phyloP scores from a whole-genome alignment of 53 echinoderm and acorn worm genomes.

The Temnopleurus reevesii region DNA sequence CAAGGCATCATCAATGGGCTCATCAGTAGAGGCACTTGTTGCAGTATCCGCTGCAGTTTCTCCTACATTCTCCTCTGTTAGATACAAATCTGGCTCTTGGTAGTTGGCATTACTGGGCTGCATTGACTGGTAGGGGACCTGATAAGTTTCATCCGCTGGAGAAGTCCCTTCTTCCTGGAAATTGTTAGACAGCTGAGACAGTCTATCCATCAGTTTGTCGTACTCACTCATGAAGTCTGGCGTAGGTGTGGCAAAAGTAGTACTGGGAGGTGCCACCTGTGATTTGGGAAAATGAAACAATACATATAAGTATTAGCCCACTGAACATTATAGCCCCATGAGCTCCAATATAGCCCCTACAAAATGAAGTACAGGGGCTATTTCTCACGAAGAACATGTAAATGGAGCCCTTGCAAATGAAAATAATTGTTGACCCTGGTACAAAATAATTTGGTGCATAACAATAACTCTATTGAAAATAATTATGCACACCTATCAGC shows the following conservation, averaged over 20 bases:
- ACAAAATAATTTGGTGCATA: too few species aligned
- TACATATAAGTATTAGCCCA: background rate
- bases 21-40: background rate
- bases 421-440: too few species aligned
- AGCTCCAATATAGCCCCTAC: too few species aligned
- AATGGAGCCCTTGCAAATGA: too few species aligned
- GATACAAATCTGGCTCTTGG: background rate
- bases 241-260: background rate
- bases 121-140: background rate
- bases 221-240: slow-evolving; percentile 32
- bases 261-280: background rate
- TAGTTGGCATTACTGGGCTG: background rate
- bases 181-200: background rate
- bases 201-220: slow-evolving; percentile 9
- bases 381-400: too few species aligned
- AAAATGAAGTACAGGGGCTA: too few species aligned
- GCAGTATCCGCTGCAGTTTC: background rate
- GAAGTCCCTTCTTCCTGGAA: background rate
- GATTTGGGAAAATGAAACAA: background rate
- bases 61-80: background rate
- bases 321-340: too few species aligned
- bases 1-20: background rate
- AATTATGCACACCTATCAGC: too few species aligned
- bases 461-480: too few species aligned
- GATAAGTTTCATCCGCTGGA: background rate